Conservation (phyloP, 1,140 invertebrate genomes). For the Sitobion miscanthi region DNA sequence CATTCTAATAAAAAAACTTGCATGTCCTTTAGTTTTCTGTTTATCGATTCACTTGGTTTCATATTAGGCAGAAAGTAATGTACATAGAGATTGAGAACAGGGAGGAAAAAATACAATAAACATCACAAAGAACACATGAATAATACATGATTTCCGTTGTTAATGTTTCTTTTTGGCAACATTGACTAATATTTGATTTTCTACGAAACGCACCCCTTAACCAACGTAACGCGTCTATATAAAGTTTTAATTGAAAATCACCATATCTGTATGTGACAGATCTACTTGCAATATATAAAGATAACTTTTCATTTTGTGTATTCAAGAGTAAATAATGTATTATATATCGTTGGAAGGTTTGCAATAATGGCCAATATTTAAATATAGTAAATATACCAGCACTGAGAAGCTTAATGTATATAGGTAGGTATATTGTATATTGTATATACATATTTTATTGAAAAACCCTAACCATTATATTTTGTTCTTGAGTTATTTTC, state of each 20-base stretch:
- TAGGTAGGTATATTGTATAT: too few relatives aligned
- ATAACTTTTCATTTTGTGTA: neutral
- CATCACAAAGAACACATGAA: conserved; percentile 41
- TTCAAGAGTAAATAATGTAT: neutral
- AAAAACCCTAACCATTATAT: neutral
- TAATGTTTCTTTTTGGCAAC: conserved; percentile 45
- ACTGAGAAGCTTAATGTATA: neutral
- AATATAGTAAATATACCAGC: neutral
- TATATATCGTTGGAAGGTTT: neutral
- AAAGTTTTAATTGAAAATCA: conserved; percentile 50
- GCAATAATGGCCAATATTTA: neutral
- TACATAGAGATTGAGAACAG: neutral
- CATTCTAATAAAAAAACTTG: conserved; percentile 39
- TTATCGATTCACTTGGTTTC: conserved; percentile 52
- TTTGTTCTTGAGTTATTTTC: too few relatives aligned
- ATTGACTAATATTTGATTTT: conserved; percentile 49
- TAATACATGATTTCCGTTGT: conserved; percentile 52
- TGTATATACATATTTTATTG: neutral
- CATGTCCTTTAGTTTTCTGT: conserved; percentile 30
- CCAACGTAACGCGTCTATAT: neutral
- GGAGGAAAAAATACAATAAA: conserved; percentile 32
- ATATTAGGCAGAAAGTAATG: conserved; percentile 37
- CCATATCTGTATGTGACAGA: neutral
- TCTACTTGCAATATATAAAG: neutral
- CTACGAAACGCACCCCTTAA: conserved; percentile 2